Conservation (phyloP, 2,797 vertebrate genomes). For the Synanceia verrucosa region DNA sequence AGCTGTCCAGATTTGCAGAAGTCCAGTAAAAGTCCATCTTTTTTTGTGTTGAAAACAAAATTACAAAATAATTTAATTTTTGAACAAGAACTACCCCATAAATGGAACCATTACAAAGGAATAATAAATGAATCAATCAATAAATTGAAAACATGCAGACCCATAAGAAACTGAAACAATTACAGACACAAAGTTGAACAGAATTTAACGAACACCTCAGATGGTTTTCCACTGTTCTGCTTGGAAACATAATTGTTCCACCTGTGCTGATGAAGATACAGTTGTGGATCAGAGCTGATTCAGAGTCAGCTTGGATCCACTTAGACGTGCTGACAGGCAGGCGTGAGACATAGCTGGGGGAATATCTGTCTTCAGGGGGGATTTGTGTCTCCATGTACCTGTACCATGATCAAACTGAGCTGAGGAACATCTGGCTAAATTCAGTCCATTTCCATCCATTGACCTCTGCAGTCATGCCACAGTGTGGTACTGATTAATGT, state of each 20-base stretch:
- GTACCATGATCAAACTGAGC: not conserved
- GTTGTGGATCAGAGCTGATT: not conserved
- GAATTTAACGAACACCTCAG: not conserved
- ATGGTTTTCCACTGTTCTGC: not conserved
- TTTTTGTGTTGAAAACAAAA: too few relatives aligned
- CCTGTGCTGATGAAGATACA: not conserved
- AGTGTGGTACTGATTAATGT: constrained; percentile 29
- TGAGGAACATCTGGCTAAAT: constrained; percentile 26
- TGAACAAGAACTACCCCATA: too few relatives aligned
- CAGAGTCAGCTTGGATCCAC: not conserved
- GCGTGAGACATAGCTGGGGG: not conserved
- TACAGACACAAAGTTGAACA: too few relatives aligned
- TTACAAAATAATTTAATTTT: too few relatives aligned
- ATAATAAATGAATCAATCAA: too few relatives aligned
- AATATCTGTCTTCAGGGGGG: not conserved
- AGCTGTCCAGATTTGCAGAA: too few relatives aligned
- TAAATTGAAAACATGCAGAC: too few relatives aligned
- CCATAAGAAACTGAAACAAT: too few relatives aligned
- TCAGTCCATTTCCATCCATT: not conserved
- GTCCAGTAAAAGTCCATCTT: too few relatives aligned
- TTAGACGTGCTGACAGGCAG: not conserved
- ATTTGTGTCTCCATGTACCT: not conserved
- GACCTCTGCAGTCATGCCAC: constrained; percentile 4
- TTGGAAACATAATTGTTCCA: not conserved
- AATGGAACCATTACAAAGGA: too few relatives aligned